Conservation (phyloP, 2,888 invertebrate genomes). For the Leptopterna dolabrata region DNA sequence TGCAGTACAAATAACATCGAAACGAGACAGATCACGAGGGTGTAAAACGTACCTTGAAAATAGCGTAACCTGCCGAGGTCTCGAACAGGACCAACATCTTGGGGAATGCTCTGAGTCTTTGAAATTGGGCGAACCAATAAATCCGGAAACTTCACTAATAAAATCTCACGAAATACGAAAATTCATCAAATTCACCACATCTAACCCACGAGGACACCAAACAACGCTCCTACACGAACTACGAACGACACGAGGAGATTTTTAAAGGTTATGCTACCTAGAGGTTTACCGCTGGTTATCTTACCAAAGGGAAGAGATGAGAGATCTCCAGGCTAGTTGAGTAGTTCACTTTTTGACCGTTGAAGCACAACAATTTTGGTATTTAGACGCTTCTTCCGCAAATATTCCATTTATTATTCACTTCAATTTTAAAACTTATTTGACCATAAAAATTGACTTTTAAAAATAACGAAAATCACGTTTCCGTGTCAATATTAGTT, state of each 20-base stretch:
- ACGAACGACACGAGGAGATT: not conserved
- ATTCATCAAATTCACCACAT: not conserved
- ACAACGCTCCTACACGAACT: no score
- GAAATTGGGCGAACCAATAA: not conserved
- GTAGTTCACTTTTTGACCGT: no score
- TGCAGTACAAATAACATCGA: not conserved
- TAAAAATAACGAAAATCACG: no score
- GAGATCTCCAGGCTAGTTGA: no score
- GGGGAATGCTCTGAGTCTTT: not conserved
- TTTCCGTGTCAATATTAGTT: no score
- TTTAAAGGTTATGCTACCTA: not conserved
- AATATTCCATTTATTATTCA: no score
- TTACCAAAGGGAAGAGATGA: no score
- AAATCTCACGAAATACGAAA: not conserved
- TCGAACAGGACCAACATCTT: constrained; percentile 91
- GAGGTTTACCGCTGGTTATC: not conserved
- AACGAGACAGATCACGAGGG: not conserved
- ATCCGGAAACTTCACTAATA: not conserved
- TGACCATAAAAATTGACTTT: no score
- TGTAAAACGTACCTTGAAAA: constrained; percentile 82
- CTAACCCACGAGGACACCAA: no score
- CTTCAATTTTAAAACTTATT: no score
- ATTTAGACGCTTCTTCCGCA: no score
- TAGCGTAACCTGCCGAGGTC: constrained; percentile 92
- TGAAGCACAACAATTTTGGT: no score